Conservation (phyloP, 2,888 invertebrate genomes). For the Ametastegia equiseti region DNA sequence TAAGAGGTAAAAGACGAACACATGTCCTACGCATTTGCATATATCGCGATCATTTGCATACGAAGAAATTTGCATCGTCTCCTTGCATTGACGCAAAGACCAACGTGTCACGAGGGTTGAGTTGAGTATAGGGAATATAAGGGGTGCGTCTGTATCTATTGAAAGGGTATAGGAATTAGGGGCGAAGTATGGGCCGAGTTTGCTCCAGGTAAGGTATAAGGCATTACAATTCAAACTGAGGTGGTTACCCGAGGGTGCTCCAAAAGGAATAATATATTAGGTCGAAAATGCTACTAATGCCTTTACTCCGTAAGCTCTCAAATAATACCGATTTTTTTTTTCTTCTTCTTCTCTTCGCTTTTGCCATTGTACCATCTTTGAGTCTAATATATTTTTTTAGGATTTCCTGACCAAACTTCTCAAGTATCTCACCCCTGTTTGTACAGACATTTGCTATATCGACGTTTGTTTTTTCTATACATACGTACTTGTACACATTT, state of each 20-base stretch:
- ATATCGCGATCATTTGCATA: slow-evolving; percentile 71
- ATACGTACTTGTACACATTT: no score
- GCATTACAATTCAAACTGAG: no score
- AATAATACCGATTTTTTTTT: slow-evolving; percentile 68
- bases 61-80: slow-evolving; percentile 74
- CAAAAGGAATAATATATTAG: slow-evolving; percentile 73
- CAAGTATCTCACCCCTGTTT: slow-evolving; percentile 32
- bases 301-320: slow-evolving; percentile 59
- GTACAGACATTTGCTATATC: slow-evolving; percentile 16
- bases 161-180: slow-evolving; percentile 45
- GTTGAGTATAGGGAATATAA: slow-evolving; percentile 21
- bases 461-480: slow-evolving; percentile 31
- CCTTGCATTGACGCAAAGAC: slow-evolving; percentile 54
- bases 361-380: slow-evolving; percentile 66
- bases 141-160: slow-evolving; percentile 45
- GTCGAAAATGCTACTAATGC: slow-evolving; percentile 73
- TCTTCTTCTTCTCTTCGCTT: no score
- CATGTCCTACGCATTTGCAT: slow-evolving; percentile 61
- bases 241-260: slow-evolving; percentile 29
- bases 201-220: neutral
- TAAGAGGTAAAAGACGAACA: slow-evolving; percentile 52
- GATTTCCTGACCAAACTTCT: neutral
- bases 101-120: slow-evolving; percentile 46
- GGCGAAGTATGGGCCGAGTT: slow-evolving; percentile 11
- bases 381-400: slow-evolving; percentile 69